Evolutionary conservation across 1,140 invertebrate species (phyloP).

Genomic region (Drosophila grimshawi): DNA sequence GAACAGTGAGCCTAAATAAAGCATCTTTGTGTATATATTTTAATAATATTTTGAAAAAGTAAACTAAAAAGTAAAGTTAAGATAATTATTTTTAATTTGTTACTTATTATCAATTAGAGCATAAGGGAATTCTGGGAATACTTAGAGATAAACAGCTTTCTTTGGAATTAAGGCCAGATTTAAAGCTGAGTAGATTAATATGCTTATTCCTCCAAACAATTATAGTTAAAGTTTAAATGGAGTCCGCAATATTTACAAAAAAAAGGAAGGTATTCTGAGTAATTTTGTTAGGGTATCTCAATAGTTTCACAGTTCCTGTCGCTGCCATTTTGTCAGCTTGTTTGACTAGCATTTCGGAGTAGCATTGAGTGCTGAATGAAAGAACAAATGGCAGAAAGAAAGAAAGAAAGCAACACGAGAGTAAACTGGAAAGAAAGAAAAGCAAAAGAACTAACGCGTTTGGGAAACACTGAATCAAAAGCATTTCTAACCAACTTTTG

Average conservation of each 20-base stretch:
- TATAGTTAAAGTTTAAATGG: too few species aligned
- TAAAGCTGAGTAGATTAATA: too few species aligned
- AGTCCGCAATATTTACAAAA: background rate
- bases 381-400: slow-evolving; percentile 33
- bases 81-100: background rate
- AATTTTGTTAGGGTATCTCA: slow-evolving; percentile 25
- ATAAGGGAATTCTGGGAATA: too few species aligned
- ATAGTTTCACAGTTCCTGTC: slow-evolving; percentile 3
- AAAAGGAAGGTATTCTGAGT: background rate
- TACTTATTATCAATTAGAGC: background rate
- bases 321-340: slow-evolving; percentile 19
- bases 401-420: slow-evolving; percentile 32
- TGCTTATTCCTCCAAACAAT: too few species aligned
- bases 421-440: slow-evolving; percentile 31
- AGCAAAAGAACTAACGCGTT: slow-evolving; percentile 47
- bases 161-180: too few species aligned
- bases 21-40: too few species aligned
- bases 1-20: background rate
- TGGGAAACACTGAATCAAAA: slow-evolving; percentile 67
- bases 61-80: background rate
- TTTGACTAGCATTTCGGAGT: slow-evolving; percentile 54
- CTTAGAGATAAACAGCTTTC: too few species aligned
- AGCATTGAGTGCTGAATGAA: slow-evolving; percentile 36
- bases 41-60: background rate
- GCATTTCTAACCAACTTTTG: slow-evolving; percentile 75